Percentiles rank a stretch among this genome's conserved stretches.
These are phyloP conservation scores for Charina bottae DNA, from an alignment of 2,113 vertebrate genomes.

Conservation along the genomic window DNA sequence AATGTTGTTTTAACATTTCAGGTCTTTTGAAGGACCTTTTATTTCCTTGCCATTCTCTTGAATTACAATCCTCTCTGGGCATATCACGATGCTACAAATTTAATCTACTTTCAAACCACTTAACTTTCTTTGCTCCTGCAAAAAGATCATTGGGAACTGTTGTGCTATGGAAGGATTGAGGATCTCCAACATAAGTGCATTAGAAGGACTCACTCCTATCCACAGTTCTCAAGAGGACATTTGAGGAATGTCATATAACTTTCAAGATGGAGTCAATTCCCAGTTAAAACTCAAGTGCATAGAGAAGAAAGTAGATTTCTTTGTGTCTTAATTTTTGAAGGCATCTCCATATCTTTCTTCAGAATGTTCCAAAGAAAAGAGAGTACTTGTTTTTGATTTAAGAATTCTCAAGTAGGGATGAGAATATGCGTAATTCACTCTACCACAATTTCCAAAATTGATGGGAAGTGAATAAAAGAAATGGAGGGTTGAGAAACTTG, in stretches of 20 bases:
- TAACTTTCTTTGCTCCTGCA: not conserved
- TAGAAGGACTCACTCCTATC: not conserved
- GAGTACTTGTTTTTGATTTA: not conserved
- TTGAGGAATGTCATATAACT: not conserved
- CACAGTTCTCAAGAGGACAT: not conserved
- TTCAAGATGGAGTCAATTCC: not conserved
- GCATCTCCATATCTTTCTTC: not conserved
- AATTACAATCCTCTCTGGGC: not conserved
- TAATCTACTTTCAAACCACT: not conserved
- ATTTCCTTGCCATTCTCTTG: not conserved
- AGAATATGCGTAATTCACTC: not conserved
- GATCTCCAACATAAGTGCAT: not conserved
- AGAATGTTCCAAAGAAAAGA: not conserved
- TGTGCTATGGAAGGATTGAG: not conserved
- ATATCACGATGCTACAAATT: not conserved
- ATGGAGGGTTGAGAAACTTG: not conserved
- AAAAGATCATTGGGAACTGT: not conserved
- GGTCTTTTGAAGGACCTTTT: not conserved
- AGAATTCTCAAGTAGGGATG: not conserved
- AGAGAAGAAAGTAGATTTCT: not conserved
- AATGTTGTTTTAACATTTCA: constrained; percentile 13
- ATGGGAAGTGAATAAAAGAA: not conserved
- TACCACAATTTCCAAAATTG: not conserved
- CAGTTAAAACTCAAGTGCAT: not conserved
- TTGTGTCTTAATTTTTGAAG: not conserved